These are phyloP conservation scores for Atta cephalotes DNA, from an alignment of 1,140 invertebrate species.

Conservation along the genomic window DNA sequence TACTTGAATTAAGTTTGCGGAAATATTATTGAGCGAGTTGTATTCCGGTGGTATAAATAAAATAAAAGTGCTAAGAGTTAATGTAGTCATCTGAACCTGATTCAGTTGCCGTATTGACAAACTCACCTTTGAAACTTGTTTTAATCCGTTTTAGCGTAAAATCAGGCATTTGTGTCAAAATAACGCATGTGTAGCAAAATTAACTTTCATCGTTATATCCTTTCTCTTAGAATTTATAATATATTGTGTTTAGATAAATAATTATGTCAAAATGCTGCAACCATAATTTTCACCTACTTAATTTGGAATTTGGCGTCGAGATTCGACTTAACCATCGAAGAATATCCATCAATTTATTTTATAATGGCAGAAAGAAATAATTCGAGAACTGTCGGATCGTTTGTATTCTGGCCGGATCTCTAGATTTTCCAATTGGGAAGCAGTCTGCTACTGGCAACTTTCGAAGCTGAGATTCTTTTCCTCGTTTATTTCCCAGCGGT, in stretches of 20 bases:
- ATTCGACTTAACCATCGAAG: neutral
- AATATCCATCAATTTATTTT: neutral
- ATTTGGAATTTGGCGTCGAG: too few relatives aligned
- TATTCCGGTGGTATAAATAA: slow-evolving; percentile 30
- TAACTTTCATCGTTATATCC: neutral
- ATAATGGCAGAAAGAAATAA: neutral
- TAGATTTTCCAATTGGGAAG: neutral
- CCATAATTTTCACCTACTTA: neutral
- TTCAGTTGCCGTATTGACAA: slow-evolving; percentile 22
- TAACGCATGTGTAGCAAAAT: neutral
- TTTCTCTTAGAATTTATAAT: neutral
- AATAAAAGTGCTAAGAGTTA: slow-evolving; percentile 27
- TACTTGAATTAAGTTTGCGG: slow-evolving; percentile 54
- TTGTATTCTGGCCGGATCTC: neutral
- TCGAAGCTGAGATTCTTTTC: slow-evolving; percentile 32
- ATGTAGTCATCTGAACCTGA: neutral
- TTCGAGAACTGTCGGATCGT: neutral
- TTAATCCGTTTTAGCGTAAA: slow-evolving; percentile 13
- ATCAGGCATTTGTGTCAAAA: neutral
- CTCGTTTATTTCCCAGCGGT: slow-evolving; percentile 29
- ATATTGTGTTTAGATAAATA: neutral
- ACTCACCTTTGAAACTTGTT: neutral
- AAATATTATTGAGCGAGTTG: slow-evolving; percentile 9
- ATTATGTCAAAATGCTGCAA: neutral
- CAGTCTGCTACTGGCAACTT: slow-evolving; percentile 6